phyloP scores from a whole-genome alignment of 2,113 vertebrate species.

The Mesembrinibis cayennensis region DNA sequence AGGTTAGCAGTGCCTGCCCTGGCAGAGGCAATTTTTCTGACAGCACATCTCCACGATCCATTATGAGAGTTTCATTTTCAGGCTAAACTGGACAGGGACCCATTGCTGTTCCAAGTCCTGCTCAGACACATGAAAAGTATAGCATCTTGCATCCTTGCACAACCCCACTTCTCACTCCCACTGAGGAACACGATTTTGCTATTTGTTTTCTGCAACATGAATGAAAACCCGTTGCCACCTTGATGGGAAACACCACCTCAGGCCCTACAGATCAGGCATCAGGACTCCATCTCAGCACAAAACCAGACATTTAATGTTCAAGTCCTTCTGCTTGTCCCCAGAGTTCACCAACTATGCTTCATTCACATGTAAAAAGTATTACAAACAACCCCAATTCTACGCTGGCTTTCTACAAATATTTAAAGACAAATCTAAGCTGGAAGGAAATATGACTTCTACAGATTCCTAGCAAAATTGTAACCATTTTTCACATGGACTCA shows the following conservation, averaged over 20 bases:
- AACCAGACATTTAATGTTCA: accelerated
- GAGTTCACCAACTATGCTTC: neutral
- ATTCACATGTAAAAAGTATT: neutral
- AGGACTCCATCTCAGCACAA: neutral
- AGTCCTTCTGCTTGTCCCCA: neutral
- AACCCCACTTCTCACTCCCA: neutral
- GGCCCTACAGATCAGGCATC: neutral
- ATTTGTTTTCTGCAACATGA: neutral
- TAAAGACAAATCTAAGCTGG: neutral
- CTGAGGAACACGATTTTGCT: accelerated
- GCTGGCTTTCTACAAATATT: neutral
- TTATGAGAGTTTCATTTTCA: neutral
- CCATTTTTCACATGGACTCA: neutral
- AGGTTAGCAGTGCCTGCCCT: neutral
- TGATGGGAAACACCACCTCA: neutral
- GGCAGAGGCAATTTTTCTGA: neutral
- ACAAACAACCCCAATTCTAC: neutral
- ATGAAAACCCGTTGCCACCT: neutral
- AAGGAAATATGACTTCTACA: neutral
- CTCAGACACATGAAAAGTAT: neutral
- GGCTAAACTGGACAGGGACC: neutral
- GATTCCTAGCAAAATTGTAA: neutral
- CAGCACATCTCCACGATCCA: neutral
- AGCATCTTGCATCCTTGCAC: neutral
- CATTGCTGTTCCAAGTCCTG: neutral